Evolutionary conservation across 2,888 invertebrate species (phyloP).

Genomic region (Dione vanillae): DNA sequence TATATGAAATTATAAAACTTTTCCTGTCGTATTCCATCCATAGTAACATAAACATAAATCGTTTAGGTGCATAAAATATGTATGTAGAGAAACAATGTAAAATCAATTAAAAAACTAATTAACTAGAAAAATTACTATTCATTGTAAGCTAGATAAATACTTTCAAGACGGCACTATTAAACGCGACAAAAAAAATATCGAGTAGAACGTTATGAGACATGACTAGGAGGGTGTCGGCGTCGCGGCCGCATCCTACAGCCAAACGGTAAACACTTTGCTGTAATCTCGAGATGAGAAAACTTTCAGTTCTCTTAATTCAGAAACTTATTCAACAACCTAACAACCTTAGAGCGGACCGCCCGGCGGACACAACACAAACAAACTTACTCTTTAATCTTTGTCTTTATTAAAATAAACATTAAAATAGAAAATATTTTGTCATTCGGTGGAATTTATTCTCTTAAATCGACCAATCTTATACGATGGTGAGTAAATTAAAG

Average conservation of each 20-base stretch:
- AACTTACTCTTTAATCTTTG: slow-evolving; percentile 78
- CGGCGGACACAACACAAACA: slow-evolving; percentile 78
- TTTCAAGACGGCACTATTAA: slow-evolving; percentile 30
- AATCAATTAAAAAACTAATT: slow-evolving; percentile 42
- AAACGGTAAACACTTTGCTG: slow-evolving; percentile 85
- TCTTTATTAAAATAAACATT: slow-evolving; percentile 66
- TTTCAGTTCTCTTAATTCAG: slow-evolving; percentile 85
- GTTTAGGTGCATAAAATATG: neutral
- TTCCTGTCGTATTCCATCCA: neutral
- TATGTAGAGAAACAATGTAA: slow-evolving; percentile 33
- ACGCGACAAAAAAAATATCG: slow-evolving; percentile 47
- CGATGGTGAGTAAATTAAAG: neutral
- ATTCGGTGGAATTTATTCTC: slow-evolving; percentile 24
- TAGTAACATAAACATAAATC: neutral
- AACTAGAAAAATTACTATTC: slow-evolving; percentile 18
- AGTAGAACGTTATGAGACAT: slow-evolving; percentile 50
- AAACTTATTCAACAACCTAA: slow-evolving; percentile 85
- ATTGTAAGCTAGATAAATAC: slow-evolving; percentile 8
- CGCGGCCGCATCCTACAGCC: slow-evolving; percentile 79
- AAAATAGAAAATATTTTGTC: slow-evolving; percentile 55
- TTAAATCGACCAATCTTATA: neutral
- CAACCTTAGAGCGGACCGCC: slow-evolving; percentile 82
- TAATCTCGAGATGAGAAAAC: slow-evolving; percentile 86
- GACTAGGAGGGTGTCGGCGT: slow-evolving; percentile 54
- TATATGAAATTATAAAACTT: neutral